Evolutionary conservation across 2,113 vertebrate genomes (phyloP).

Genomic region (Gasterosteus nipponicus): DNA sequence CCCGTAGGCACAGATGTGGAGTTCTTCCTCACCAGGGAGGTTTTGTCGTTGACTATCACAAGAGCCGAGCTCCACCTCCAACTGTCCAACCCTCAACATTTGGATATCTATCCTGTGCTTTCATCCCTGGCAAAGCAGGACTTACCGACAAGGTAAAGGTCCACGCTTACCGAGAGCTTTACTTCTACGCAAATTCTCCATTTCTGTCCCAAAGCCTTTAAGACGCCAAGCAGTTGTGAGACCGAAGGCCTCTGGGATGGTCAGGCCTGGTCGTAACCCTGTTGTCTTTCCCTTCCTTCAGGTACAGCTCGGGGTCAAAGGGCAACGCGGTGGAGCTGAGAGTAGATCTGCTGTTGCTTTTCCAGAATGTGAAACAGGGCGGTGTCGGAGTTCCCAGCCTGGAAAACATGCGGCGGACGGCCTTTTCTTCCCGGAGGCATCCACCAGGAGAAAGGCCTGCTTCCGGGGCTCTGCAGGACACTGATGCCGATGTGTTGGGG

Average conservation of each 20-base stretch:
- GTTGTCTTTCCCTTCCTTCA: slow-evolving; percentile 39
- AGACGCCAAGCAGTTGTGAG: background rate
- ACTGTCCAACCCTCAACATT: slow-evolving; percentile 73
- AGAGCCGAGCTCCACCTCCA: slow-evolving; percentile 83
- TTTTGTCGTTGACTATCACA: slow-evolving; percentile 59
- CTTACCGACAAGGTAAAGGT: slow-evolving; percentile 76
- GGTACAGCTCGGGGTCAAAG: slow-evolving; percentile 66
- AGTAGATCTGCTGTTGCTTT: slow-evolving; percentile 79
- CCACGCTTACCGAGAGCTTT: background rate
- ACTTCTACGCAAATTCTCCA: background rate
- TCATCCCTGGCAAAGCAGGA: slow-evolving; percentile 68
- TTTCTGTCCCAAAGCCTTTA: background rate
- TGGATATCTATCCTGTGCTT: slow-evolving; percentile 76
- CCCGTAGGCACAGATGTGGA: slow-evolving; percentile 73
- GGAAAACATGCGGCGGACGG: slow-evolving; percentile 57
- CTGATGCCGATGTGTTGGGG: slow-evolving; percentile 47
- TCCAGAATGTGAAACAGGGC: slow-evolving; percentile 75
- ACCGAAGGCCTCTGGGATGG: background rate
- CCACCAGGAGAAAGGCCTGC: slow-evolving; percentile 7
- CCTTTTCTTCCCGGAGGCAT: slow-evolving; percentile 41
- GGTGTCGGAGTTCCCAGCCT: slow-evolving; percentile 43
- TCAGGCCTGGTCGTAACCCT: background rate
- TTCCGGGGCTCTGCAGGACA: slow-evolving; percentile 55
- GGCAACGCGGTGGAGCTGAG: slow-evolving; percentile 70
- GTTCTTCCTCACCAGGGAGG: slow-evolving; percentile 76